Evolutionary conservation across 2,797 vertebrate species (phyloP).

Genomic region (Lates japonicus): DNA sequence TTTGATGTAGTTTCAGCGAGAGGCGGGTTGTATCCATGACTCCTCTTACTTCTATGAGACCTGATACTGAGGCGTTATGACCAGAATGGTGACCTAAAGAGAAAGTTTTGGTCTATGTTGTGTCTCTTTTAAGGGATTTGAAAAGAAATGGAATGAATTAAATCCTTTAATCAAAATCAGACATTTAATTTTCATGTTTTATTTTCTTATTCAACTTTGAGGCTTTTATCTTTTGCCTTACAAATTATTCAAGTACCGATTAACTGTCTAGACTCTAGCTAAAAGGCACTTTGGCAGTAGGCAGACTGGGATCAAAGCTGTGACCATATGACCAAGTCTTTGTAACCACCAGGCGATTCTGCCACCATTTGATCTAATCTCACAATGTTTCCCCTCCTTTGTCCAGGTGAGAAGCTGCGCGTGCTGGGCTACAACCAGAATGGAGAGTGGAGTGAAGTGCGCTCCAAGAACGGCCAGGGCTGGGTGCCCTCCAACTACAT

Average conservation of each 20-base stretch:
- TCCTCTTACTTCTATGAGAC: slow-evolving; percentile 17
- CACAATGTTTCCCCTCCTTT: not conserved
- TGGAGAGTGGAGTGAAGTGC: slow-evolving; percentile 98
- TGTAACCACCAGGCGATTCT: not conserved
- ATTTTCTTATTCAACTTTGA: not conserved
- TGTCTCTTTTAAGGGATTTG: not conserved
- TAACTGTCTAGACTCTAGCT: not conserved
- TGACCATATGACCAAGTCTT: not conserved
- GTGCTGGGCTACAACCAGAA: slow-evolving; percentile 99
- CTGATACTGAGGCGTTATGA: slow-evolving; percentile 8
- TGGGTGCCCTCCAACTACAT: slow-evolving; percentile 99
- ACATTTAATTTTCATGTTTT: not conserved
- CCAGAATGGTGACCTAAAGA: not conserved
- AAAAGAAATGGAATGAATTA: not conserved
- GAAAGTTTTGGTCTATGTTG: not conserved
- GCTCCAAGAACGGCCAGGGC: slow-evolving; percentile 98
- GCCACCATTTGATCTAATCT: not conserved
- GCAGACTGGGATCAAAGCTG: not conserved
- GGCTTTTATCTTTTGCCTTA: not conserved
- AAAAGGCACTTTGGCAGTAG: not conserved
- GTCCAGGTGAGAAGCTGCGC: slow-evolving; percentile 95
- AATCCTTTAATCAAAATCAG: not conserved
- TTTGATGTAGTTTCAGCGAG: slow-evolving; percentile 63
- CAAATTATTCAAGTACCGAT: not conserved
- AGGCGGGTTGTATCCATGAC: slow-evolving; percentile 22